Percentiles rank a stretch among this genome's conserved stretches.
These are phyloP conservation scores for Epinephelus awoara DNA, from an alignment of 2,797 vertebrate genomes.

Conservation along the genomic window DNA sequence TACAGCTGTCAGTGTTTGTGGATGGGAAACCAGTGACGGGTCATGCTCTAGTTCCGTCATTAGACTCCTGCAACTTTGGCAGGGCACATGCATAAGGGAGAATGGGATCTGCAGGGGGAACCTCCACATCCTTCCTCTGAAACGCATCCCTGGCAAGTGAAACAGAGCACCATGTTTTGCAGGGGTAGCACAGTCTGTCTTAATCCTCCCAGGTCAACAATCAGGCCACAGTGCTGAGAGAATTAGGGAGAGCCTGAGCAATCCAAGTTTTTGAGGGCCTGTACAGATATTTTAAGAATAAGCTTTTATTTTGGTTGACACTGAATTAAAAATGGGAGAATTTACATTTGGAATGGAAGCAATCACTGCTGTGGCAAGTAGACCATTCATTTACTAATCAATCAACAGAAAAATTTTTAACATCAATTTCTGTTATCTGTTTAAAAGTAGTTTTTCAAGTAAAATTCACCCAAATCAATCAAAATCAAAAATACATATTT, in stretches of 20 bases:
- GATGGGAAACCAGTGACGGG: neutral
- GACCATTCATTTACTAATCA: neutral
- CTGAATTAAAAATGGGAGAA: neutral
- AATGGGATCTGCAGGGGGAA: slow-evolving; percentile 7
- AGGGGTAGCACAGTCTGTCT: slow-evolving; percentile 25
- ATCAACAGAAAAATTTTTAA: too few species aligned
- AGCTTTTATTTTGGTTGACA: neutral
- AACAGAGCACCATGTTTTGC: neutral
- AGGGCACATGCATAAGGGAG: too few species aligned
- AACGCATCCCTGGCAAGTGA: neutral
- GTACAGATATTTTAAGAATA: neutral
- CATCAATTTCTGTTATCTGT: too few species aligned
- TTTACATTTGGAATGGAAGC: neutral
- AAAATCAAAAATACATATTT: too few species aligned
- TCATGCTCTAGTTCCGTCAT: too few species aligned
- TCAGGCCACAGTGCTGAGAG: slow-evolving; percentile 2
- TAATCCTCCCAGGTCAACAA: neutral
- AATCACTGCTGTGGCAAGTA: neutral
- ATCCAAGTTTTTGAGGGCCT: neutral
- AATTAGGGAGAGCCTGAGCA: neutral
- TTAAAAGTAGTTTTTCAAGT: too few species aligned
- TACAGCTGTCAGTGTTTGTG: neutral
- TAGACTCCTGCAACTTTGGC: neutral
- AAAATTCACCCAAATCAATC: too few species aligned
- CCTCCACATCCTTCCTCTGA: slow-evolving; percentile 8